These are phyloP conservation scores for Pseudomyrmex cubaensis DNA, from an alignment of 1,140 invertebrate species.

Conservation along the genomic window DNA sequence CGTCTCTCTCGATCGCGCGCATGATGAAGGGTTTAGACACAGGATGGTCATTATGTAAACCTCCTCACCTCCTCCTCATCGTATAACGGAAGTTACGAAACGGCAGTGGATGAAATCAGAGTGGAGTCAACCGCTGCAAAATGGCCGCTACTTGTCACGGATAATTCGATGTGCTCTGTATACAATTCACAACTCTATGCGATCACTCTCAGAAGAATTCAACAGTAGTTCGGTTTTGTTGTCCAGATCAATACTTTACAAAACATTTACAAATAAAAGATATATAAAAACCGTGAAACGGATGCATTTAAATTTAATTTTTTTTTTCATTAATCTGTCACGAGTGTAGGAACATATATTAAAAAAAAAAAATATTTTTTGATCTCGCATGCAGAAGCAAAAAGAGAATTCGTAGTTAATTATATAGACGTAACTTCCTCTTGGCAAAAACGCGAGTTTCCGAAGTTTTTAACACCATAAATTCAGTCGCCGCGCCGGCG, in stretches of 20 bases:
- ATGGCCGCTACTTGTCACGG: slow-evolving; percentile 70
- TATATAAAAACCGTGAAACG: no score
- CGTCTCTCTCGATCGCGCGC: slow-evolving; percentile 8
- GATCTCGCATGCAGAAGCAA: no score
- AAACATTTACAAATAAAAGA: no score
- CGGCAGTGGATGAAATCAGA: slow-evolving; percentile 79
- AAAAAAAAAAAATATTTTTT: no score
- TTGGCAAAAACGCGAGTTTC: slow-evolving; percentile 1
- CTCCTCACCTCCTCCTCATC: slow-evolving; percentile 48
- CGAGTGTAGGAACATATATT: no score
- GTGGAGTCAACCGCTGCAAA: slow-evolving; percentile 81
- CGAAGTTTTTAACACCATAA: slow-evolving; percentile 29
- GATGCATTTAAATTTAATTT: no score
- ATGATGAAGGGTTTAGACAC: slow-evolving; percentile 41
- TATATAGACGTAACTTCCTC: background rate
- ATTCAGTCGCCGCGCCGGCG: slow-evolving; percentile 15
- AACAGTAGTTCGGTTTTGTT: no score
- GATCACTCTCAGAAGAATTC: no score
- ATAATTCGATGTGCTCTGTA: slow-evolving; percentile 53
- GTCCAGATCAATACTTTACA: no score
- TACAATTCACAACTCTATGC: no score
- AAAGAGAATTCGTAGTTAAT: background rate
- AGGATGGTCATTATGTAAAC: slow-evolving; percentile 69
- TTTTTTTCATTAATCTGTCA: no score
- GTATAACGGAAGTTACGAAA: slow-evolving; percentile 62